Percentiles rank a stretch among this genome's conserved stretches.
phyloP scores from a whole-genome alignment of 2,113 vertebrate genomes.

The Aegypius monachus region DNA sequence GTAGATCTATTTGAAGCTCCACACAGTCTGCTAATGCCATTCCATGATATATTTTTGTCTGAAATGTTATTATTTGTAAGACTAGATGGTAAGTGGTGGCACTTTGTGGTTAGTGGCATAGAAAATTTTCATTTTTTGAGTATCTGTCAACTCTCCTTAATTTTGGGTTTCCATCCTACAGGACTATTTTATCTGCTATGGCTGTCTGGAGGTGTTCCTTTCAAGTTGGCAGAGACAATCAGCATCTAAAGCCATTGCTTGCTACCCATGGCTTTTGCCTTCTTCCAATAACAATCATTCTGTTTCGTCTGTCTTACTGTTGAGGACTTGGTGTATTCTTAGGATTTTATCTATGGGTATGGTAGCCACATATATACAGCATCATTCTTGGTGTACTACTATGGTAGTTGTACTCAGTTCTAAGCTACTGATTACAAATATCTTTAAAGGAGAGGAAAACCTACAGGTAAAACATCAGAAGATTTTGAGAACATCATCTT shows the following conservation, averaged over 20 bases:
- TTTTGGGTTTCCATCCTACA: neutral
- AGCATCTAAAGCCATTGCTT: neutral
- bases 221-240: neutral
- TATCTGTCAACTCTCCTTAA: neutral
- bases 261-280: neutral
- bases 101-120: neutral
- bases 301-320: neutral
- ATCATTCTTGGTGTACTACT: neutral
- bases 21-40: neutral
- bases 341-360: neutral
- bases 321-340: neutral
- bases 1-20: neutral
- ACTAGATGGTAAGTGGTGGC: rapidly evolving
- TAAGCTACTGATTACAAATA: neutral
- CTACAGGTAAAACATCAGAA: neutral
- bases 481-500: neutral
- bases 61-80: neutral
- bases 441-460: neutral
- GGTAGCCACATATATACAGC: neutral
- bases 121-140: neutral
- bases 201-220: neutral
- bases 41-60: neutral
- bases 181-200: neutral
- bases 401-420: neutral
- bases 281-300: neutral